Evolutionary conservation across 2,113 vertebrate species (phyloP).

Genomic region (Mirza zaza): DNA sequence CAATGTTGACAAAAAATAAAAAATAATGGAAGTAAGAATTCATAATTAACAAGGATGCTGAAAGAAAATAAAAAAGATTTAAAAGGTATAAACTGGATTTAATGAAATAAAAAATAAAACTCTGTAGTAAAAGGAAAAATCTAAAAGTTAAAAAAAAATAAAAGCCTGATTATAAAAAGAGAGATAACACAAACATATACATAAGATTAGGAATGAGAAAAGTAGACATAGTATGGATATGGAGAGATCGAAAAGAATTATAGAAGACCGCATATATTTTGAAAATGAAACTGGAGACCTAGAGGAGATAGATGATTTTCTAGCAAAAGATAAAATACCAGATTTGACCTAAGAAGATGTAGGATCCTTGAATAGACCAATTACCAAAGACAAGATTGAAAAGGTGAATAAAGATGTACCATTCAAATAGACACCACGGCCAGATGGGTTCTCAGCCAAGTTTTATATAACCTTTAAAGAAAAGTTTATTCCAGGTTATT

Average conservation of each 20-base stretch:
- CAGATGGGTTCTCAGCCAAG: constrained; percentile 36
- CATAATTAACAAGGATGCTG: neutral
- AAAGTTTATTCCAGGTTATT: constrained; percentile 48
- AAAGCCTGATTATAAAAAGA: neutral
- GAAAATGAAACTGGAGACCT: neutral
- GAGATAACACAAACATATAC: neutral
- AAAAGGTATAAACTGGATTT: neutral
- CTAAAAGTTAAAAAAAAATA: neutral
- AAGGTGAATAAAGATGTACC: constrained; percentile 67
- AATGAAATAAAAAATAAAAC: neutral
- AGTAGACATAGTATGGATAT: neutral
- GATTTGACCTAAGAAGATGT: constrained; percentile 53
- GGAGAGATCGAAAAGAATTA: constrained; percentile 1
- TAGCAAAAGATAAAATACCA: constrained; percentile 50
- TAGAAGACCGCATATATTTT: neutral
- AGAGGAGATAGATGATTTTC: constrained; percentile 29
- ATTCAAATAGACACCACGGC: constrained; percentile 20
- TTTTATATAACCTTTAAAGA: constrained; percentile 66
- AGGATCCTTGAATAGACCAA: constrained; percentile 56
- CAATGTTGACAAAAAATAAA: constrained; percentile 15
- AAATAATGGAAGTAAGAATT: constrained; percentile 11
- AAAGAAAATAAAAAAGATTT: neutral
- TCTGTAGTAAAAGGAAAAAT: neutral
- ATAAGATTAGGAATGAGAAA: neutral
- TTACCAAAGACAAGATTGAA: constrained; percentile 66